A percentile compares a stretch with the other conserved stretches of the same genome.
Evolutionary conservation across 2,888 invertebrate species (phyloP).

Genomic region (Galerucella calmariensis): DNA sequence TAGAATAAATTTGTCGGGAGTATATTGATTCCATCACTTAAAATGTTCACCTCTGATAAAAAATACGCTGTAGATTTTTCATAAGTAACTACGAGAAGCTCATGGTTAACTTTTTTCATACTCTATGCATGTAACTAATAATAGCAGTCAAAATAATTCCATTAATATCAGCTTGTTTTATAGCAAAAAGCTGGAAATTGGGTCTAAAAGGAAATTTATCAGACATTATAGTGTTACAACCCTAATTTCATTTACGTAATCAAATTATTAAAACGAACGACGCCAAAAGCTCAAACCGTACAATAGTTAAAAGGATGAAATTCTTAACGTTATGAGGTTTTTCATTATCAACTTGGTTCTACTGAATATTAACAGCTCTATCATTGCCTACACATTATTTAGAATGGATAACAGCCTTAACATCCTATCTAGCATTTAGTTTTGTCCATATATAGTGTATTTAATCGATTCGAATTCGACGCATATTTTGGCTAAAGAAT

Average conservation of each 20-base stretch:
- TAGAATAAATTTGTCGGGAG: too few relatives aligned
- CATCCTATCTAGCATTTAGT: too few relatives aligned
- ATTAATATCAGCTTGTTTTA: background rate
- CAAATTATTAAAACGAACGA: background rate
- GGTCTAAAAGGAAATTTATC: background rate
- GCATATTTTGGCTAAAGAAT: too few relatives aligned
- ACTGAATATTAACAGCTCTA: background rate
- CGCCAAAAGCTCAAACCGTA: background rate
- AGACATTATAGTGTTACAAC: background rate
- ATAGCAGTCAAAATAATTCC: background rate
- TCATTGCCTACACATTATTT: background rate
- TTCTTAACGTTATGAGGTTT: background rate
- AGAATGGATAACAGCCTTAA: background rate
- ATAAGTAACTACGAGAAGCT: too few relatives aligned
- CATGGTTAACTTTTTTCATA: background rate
- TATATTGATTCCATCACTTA: too few relatives aligned
- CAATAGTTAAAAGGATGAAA: background rate
- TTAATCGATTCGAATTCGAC: too few relatives aligned
- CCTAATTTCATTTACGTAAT: slow-evolving; percentile 4
- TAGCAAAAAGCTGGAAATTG: background rate
- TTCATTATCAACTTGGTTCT: background rate
- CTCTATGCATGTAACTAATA: background rate
- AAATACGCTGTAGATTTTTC: too few relatives aligned
- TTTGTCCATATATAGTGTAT: too few relatives aligned
- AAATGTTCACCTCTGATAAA: too few relatives aligned